Evolutionary conservation across 2,888 invertebrate genomes (phyloP), one percentile per base, ranked within the genome.

Genomic region (Argyresthia goedartella): DNA sequence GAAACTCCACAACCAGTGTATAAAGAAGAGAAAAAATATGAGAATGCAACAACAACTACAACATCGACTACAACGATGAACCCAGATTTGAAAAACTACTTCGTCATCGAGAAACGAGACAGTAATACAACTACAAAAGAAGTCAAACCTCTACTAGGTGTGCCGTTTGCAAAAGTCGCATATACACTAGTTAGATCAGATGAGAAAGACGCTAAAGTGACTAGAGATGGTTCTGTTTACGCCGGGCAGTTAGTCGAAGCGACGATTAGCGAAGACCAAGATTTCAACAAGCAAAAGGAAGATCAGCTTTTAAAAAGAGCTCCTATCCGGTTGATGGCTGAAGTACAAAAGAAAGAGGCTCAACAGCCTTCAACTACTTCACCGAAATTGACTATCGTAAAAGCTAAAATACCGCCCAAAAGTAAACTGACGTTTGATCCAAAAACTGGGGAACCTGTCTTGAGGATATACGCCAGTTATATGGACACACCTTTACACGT

Each of bases 381-480:
- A 11, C 69, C 74, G 9, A 73, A 77, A 60, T 56, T 69, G 25
- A 66, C 72, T 0, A 65, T 76, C 4, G 73, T 82, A 0, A 84
- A 82, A 61, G 81, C 81, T 0, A 84, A 76, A 59, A 80, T 80
- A 53, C 81, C 85, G 16, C 78, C 82, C 9, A 81, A 78, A 55
- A 84, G 78, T 58, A 85, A 81, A 60, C 59, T 86, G 50, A 78
- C 76, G 1, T 79, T 78, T 59, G 86, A 85, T 54, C 79, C 81
- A 52, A 77, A 79, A 53, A 81, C 81, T 42, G 85, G 84, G 7
- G 82, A 85, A 56, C 85, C 88, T 6, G 80, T 88, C 25, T 70
- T 89, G 59, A 81, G 88, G 59, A 89, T 90, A 65, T 90, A 88
- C 58, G 89, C 86, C 1, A 86, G 81, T 59, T 86, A 85, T 53